Conservation (phyloP, 2,888 invertebrate genomes). For the Drosophila picticornis region DNA sequence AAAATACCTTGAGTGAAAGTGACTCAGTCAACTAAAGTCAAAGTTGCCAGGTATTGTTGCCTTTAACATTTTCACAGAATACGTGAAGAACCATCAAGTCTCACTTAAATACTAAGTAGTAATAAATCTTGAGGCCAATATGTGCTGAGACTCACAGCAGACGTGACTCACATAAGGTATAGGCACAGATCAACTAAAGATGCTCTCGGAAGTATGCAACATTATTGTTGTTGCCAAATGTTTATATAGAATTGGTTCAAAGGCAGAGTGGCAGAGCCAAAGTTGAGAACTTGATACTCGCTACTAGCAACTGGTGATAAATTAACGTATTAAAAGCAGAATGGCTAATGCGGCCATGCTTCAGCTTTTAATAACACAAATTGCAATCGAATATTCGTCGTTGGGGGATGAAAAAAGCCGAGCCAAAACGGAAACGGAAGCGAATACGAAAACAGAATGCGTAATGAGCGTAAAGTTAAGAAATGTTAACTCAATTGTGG, state of each 20-base stretch:
- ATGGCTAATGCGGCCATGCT: conserved; percentile 39
- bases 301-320: conserved; percentile 49
- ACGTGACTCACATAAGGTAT: conserved; percentile 67
- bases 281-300: conserved; percentile 7
- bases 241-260: conserved; percentile 20
- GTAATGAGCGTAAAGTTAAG: conserved; percentile 48
- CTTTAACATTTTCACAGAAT: not conserved
- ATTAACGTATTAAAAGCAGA: conserved; percentile 71
- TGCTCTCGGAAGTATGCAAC: conserved; percentile 37
- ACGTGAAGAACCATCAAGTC: conserved; percentile 46
- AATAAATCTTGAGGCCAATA: conserved; percentile 73
- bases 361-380: conserved; percentile 75
- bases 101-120: conserved; percentile 57
- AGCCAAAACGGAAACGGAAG: conserved; percentile 43
- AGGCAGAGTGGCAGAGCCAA: not conserved
- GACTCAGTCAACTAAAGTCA: not conserved
- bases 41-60: not conserved
- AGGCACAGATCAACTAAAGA: conserved; percentile 30
- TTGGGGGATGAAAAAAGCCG: conserved; percentile 8
- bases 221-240: conserved; percentile 14
- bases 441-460: conserved; percentile 59
- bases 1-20: not conserved
- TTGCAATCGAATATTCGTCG: conserved; percentile 71
- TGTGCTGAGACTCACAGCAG: conserved; percentile 64
- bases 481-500: conserved; percentile 53